Evolutionary conservation across 2,888 invertebrate species (phyloP).

Genomic region (Plebejus anna): DNA sequence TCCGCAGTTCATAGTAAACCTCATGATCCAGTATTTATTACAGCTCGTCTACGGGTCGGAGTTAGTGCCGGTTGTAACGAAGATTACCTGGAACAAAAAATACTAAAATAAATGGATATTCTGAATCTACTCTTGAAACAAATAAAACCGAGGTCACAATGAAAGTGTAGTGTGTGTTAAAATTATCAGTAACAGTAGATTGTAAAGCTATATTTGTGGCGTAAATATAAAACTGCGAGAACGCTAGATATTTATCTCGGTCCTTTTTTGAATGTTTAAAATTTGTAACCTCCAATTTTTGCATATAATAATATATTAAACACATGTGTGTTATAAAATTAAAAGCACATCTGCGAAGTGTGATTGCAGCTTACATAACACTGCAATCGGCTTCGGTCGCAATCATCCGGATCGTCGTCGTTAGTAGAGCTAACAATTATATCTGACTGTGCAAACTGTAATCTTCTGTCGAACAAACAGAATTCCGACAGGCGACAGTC

Average conservation of each 20-base stretch:
- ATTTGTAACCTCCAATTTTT: no score
- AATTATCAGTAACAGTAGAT: no score
- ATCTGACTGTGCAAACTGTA: background rate
- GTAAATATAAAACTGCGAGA: no score
- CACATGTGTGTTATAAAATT: background rate
- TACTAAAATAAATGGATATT: background rate
- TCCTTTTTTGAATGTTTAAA: no score
- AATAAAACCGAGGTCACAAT: no score
- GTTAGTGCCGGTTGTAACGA: background rate
- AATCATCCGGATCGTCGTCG: background rate
- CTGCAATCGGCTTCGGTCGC: background rate
- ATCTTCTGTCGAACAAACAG: no score
- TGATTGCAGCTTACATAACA: background rate
- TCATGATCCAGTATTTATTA: background rate
- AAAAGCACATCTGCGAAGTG: background rate
- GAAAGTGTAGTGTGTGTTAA: no score
- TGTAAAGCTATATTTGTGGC: no score
- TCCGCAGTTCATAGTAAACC: background rate
- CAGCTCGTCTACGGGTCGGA: background rate
- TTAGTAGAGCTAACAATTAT: background rate
- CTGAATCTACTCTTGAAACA: no score
- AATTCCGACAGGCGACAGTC: background rate
- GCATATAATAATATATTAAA: background rate
- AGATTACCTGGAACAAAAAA: background rate
- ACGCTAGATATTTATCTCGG: no score